Base-by-base conservation (phyloP, 2,888 invertebrate genomes). In the Acleris literana region DNA sequence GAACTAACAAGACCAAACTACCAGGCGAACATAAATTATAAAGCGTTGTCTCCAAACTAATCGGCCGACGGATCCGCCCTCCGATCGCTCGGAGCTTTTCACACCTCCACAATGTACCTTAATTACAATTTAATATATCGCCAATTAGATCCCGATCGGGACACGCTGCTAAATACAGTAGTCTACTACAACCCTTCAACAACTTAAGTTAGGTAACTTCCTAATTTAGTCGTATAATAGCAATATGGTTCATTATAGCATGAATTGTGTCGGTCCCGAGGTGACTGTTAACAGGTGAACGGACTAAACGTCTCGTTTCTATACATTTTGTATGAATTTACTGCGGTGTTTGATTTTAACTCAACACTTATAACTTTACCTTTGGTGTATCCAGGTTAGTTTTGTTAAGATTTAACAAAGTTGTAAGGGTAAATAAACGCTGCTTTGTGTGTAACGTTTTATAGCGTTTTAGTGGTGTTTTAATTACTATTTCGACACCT, bases 91-190 rank as follows among this genome's bases (percentile, higher is more conserved):
- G 44, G 22, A 29, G 44, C n/a, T 13, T 54, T 64, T 68, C 64
- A 57, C 63, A 62, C 60, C 63, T 66, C 61, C 61, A 57, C 65
- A 56, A 61, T 69, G 63, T 63, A 68, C 70, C 70, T 70, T 70
- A 70, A 70, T 70, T 70, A 70, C 68, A 70, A 70, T 68, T 68
- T 70, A 70, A 70, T 70, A 70, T 70, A 70, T 70, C 64, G 66
- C 70, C 70, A 65, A 70, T 70, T 70, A 65, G 68, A 70, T 70
- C 68, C 61, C 59, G 65, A 70, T 70, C 68, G 70, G 70, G 63
- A 63, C 65, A 56, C 65, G 33, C 65, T 51, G 43, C 65, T 39
- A 39, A 66, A 61, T 61, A 61, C 60, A 56, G 65, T 51, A 66
- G 65, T 25, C 61, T 20, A 49, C 13, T 51, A 44, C 61, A 16